Evolutionary conservation across 2,888 invertebrate genomes (phyloP).

Genomic region (Isoperla grammatica): DNA sequence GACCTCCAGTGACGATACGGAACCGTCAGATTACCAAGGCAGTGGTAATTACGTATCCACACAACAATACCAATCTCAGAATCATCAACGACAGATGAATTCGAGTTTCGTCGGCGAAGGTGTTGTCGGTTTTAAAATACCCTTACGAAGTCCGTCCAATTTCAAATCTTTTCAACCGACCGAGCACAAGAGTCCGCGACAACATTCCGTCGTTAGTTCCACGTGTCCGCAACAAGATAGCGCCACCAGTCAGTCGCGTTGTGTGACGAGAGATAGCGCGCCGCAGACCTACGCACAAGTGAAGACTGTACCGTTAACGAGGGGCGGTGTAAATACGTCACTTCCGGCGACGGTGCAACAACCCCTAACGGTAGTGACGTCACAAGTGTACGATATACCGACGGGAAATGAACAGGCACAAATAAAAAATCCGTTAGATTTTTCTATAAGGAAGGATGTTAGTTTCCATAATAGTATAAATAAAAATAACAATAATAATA

Average conservation of each 20-base stretch:
- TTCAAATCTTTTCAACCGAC: slow-evolving; percentile 19
- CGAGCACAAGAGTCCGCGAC: slow-evolving; percentile 17
- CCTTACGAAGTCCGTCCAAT: slow-evolving; percentile 5
- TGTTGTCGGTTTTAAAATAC: slow-evolving; percentile 14
- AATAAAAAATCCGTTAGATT: slow-evolving; percentile 6
- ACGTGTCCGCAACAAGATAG: not conserved
- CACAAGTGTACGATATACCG: slow-evolving; percentile 1
- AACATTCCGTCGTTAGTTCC: slow-evolving; percentile 8
- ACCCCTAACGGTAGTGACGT: slow-evolving; percentile 8
- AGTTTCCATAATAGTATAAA: too few relatives aligned
- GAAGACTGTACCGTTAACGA: slow-evolving; percentile 19
- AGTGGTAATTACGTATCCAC: slow-evolving; percentile 5
- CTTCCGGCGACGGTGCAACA: not conserved
- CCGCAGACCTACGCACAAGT: slow-evolving; percentile 17
- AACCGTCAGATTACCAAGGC: slow-evolving; percentile 20
- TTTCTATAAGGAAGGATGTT: slow-evolving; percentile 1
- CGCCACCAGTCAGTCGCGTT: not conserved
- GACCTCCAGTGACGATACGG: slow-evolving; percentile 18
- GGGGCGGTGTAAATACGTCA: not conserved
- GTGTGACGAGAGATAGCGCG: not conserved
- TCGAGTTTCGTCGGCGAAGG: too few relatives aligned
- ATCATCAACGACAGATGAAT: not conserved
- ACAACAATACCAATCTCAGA: slow-evolving; percentile 8
- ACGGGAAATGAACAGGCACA: not conserved
- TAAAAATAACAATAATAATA: not conserved